Percentiles rank a stretch among this genome's conserved stretches.
Conservation (phyloP, 2,888 invertebrate species). For the Drosophila hamatofila region DNA sequence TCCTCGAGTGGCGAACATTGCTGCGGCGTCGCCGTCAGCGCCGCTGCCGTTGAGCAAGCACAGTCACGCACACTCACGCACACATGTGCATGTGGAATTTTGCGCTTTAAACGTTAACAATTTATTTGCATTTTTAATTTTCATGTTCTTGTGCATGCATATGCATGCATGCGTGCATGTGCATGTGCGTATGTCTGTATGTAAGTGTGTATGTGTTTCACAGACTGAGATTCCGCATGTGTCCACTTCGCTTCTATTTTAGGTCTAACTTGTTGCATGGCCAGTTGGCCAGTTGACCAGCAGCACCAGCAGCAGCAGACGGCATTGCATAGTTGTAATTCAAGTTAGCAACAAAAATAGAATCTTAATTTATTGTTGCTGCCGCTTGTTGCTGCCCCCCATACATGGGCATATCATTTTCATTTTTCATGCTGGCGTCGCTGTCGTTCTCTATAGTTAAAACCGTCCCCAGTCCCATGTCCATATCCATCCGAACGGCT, state of each 20-base stretch:
- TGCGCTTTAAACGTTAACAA: slow-evolving; percentile 76
- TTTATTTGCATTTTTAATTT: slow-evolving; percentile 82
- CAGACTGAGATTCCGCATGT: slow-evolving; percentile 30
- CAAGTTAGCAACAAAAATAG: slow-evolving; percentile 80
- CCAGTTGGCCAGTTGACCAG: slow-evolving; percentile 46
- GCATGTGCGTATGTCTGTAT: no score
- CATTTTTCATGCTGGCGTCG: slow-evolving; percentile 66
- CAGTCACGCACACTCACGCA: slow-evolving; percentile 2
- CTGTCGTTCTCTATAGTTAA: slow-evolving; percentile 41
- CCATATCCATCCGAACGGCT: slow-evolving; percentile 14
- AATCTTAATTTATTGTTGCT: slow-evolving; percentile 79
- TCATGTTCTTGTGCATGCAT: slow-evolving; percentile 62
- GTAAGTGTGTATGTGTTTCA: slow-evolving; percentile 16
- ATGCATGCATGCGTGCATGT: slow-evolving; percentile 4
- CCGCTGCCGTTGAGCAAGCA: slow-evolving; percentile 26
- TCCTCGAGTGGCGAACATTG: slow-evolving; percentile 61
- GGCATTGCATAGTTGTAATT: slow-evolving; percentile 57
- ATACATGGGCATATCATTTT: slow-evolving; percentile 78
- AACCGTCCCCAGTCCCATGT: neutral
- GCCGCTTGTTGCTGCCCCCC: slow-evolving; percentile 60
- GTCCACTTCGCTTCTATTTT: slow-evolving; percentile 70
- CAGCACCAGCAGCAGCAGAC: slow-evolving; percentile 6
- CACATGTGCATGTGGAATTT: slow-evolving; percentile 64
- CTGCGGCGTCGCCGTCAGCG: slow-evolving; percentile 12
- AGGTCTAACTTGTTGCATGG: slow-evolving; percentile 76